Evolutionary conservation across 2,888 invertebrate genomes (phyloP).

Genomic region (Automeris io): DNA sequence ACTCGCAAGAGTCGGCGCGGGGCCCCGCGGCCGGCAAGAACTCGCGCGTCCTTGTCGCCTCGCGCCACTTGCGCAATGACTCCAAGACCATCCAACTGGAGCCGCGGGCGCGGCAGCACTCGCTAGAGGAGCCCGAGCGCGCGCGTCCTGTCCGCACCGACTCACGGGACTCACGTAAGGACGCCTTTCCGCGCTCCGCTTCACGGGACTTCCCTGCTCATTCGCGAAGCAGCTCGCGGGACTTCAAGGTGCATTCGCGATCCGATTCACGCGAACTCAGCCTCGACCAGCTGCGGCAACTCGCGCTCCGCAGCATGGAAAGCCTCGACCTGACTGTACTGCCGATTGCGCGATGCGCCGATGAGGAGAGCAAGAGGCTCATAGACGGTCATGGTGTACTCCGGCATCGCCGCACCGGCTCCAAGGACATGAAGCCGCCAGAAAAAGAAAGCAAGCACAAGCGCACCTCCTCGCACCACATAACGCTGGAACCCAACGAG

Average conservation of each 20-base stretch:
- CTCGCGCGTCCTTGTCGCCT: slow-evolving; percentile 68
- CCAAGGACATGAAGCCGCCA: slow-evolving; percentile 69
- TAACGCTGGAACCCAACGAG: slow-evolving; percentile 61
- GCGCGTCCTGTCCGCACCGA: slow-evolving; percentile 32
- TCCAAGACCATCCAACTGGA: slow-evolving; percentile 81
- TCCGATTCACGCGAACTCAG: slow-evolving; percentile 69
- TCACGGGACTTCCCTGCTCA: slow-evolving; percentile 29
- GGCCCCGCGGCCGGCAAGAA: slow-evolving; percentile 31
- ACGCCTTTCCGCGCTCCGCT: slow-evolving; percentile 38
- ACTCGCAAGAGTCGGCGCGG: slow-evolving; percentile 50
- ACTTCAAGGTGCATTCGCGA: slow-evolving; percentile 66
- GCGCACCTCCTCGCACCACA: slow-evolving; percentile 68
- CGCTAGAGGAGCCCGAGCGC: slow-evolving; percentile 42
- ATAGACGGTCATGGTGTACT: slow-evolving; percentile 61
- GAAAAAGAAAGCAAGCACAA: slow-evolving; percentile 47
- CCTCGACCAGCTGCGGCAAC: slow-evolving; percentile 62
- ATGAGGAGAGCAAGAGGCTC: slow-evolving; percentile 68
- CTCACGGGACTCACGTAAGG: slow-evolving; percentile 42
- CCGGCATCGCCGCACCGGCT: slow-evolving; percentile 78
- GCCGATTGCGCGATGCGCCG: slow-evolving; percentile 49
- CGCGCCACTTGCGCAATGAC: slow-evolving; percentile 77
- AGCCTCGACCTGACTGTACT: slow-evolving; percentile 58
- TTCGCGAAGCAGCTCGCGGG: slow-evolving; percentile 40
- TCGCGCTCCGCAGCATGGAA: slow-evolving; percentile 68
- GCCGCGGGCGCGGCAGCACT: slow-evolving; percentile 68